Conservation (phyloP, 2,888 invertebrate species). For the Kuschelorhynchus macadamiae region DNA sequence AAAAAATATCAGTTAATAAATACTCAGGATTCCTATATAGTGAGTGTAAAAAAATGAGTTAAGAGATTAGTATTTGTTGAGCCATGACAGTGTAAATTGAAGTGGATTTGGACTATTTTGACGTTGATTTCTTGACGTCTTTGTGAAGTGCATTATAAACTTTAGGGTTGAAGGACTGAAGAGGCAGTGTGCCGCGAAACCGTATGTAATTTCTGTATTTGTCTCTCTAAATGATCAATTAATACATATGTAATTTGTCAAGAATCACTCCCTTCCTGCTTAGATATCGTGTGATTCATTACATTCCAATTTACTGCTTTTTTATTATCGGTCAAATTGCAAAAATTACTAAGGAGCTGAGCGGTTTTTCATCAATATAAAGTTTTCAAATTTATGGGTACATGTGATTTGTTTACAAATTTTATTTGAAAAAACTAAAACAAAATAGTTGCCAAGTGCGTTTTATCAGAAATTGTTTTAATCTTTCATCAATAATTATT, state of each 20-base stretch:
- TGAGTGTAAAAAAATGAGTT: conserved; percentile 60
- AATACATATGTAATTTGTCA: conserved; percentile 15
- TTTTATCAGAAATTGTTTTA: no score
- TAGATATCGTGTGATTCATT: conserved; percentile 29
- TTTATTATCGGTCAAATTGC: conserved; percentile 1
- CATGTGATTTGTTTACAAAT: no score
- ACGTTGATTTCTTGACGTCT: conserved; percentile 54
- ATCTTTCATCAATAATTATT: no score
- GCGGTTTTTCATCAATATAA: no score
- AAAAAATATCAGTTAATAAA: conserved; percentile 54
- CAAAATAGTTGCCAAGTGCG: no score
- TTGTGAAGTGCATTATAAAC: conserved; percentile 55
- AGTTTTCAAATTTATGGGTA: no score
- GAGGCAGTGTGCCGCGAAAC: conserved; percentile 51
- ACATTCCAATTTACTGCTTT: conserved; percentile 19
- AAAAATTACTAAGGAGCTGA: no score
- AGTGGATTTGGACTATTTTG: conserved; percentile 61
- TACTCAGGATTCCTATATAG: conserved; percentile 56
- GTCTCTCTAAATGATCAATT: conserved; percentile 36
- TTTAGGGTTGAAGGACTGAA: conserved; percentile 50
- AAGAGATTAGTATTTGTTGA: conserved; percentile 57
- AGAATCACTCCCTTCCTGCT: conserved; percentile 22
- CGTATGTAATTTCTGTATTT: conserved; percentile 57
- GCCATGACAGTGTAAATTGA: conserved; percentile 68
- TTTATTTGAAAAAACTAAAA: no score